phyloP scores from a whole-genome alignment of 37 sponge, comb jelly and placozoan species.

The Beroe forskalii region DNA sequence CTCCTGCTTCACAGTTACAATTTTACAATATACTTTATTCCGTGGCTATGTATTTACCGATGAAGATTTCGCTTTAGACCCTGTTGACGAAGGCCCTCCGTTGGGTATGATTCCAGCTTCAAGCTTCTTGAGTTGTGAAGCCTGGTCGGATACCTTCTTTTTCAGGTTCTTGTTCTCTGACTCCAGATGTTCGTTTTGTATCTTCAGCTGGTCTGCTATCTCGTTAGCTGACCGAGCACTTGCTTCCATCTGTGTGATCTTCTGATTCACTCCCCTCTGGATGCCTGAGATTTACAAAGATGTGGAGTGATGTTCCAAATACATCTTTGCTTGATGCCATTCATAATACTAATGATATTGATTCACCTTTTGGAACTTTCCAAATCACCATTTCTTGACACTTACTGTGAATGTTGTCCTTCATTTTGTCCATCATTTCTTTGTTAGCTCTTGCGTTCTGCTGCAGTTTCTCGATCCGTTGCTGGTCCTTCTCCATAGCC shows the following conservation, averaged over 20 bases:
- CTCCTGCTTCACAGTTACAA: conserved; percentile 4
- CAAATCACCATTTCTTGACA: no score
- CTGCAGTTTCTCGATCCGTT: conserved; percentile 49
- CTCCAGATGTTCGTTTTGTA: conserved; percentile 36
- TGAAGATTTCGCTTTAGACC: not conserved
- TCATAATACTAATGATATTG: no score
- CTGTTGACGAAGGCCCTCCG: not conserved
- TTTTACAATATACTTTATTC: no score
- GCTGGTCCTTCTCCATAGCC: conserved; percentile 52
- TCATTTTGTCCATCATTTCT: conserved; percentile 61
- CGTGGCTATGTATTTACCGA: no score
- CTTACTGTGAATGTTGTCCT: conserved; percentile 54
- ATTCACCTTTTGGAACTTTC: no score
- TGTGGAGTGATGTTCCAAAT: not conserved
- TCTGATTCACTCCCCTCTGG: conserved; percentile 36
- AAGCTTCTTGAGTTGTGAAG: not conserved
- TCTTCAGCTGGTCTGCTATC: not conserved
- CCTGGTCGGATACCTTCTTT: not conserved
- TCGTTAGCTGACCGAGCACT: conserved; percentile 6
- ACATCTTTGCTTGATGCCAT: no score
- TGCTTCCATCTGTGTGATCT: conserved; percentile 34
- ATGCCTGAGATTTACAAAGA: not conserved
- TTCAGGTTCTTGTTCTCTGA: not conserved
- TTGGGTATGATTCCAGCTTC: not conserved
- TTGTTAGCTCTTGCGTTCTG: conserved; percentile 52